Base-by-base conservation (phyloP, 2,113 vertebrate species). In the Parotia lawesii region DNA sequence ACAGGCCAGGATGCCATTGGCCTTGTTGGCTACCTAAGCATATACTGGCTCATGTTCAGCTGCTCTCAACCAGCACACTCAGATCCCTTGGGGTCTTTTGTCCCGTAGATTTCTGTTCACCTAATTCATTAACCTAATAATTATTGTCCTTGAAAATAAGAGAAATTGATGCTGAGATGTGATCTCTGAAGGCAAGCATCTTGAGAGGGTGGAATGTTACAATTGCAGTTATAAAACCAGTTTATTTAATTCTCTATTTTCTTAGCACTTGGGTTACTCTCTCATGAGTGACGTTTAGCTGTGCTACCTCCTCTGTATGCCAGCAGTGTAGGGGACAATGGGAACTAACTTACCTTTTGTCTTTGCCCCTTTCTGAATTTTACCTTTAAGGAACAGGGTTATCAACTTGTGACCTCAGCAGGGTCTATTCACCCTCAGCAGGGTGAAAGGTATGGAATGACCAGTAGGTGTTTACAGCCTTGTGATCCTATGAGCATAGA, bases 51-150 rank as follows among this genome's bases (percentile, higher is more conserved):
- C 15, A 15, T 20, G 17, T 42, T 54, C 47, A 61, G 10, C 12
- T 0, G 0, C 17, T 89, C 11, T 69, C 12, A 22, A 19, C 13
- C 33, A 38, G 15, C 14, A 60, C 20, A 5, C 47, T 7, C 17
- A 75, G 25, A 18, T 22, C 17, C 14, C 21, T 4, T 31, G 14
- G 7, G 10, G 1, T 3, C 54, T n/a, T 69, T 19, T 83, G 48
- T 45, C 81, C 60, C 31, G 15, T 37, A 89, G 20, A 40, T 69
- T 93, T 74, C 17, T 51, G 78, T 91, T 69, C 40, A 33, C 12
- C 29, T 89, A 90, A 86, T 78, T 85, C 10, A 77, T 61, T 69
- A 60, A 31, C 31, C 6, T 58, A 31, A 33, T 54, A 58, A 50
- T 69, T 61, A 66, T 18, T 73, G 16, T 17, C 12, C 73, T 85